These are phyloP conservation scores for Chaunax sp. DNA, from an alignment of 2,797 vertebrate species.

Conservation along the genomic window DNA sequence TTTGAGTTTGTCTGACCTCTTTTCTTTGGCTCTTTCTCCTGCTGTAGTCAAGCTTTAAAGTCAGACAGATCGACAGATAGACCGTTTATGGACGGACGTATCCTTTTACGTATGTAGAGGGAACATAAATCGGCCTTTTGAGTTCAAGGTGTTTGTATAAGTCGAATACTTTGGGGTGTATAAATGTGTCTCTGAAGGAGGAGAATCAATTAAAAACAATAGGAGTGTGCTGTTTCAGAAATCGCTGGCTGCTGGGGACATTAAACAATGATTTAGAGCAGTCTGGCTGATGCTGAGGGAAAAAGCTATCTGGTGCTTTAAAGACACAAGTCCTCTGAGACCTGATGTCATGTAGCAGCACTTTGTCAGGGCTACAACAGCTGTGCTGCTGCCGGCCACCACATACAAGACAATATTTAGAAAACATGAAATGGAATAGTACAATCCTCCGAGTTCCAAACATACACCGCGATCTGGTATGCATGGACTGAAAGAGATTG, in stretches of 20 bases:
- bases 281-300: conserved; percentile 59
- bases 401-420: conserved; percentile 27
- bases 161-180: conserved; percentile 9
- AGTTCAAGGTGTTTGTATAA: conserved; percentile 45
- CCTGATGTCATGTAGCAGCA: conserved; percentile 38
- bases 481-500: not conserved
- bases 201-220: conserved; percentile 21
- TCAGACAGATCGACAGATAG: no score
- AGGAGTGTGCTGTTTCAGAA: conserved; percentile 35
- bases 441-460: conserved; percentile 9
- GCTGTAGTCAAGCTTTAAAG: not conserved
- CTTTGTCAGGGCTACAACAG: conserved; percentile 34
- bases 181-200: conserved; percentile 28
- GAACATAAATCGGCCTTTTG: no score
- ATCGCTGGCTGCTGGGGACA: conserved; percentile 46
- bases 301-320: conserved; percentile 69
- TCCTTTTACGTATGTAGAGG: no score
- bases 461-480: not conserved
- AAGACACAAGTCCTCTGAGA: conserved; percentile 57
- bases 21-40: not conserved
- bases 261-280: conserved; percentile 54
- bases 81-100: no score
- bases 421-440: conserved; percentile 10
- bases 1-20: not conserved
- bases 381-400: conserved; percentile 17